phyloP scores from a whole-genome alignment of 2,797 vertebrate species.

The Tamandua tetradactyla region DNA sequence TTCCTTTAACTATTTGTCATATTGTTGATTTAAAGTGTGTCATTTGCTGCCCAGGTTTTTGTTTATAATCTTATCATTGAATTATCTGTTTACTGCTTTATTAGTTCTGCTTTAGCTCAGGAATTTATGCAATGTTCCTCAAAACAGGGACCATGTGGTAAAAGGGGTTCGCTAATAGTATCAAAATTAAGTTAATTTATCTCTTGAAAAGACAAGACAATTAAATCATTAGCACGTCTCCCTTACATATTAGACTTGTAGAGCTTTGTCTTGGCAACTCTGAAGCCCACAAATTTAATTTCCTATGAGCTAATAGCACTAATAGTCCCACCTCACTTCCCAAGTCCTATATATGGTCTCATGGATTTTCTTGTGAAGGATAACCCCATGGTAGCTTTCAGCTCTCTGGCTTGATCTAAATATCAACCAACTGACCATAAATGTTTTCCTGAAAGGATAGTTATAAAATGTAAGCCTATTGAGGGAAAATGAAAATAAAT shows the following conservation, averaged over 20 bases:
- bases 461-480: slow-evolving; percentile 5
- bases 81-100: slow-evolving; percentile 25
- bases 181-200: slow-evolving; percentile 5
- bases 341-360: background rate
- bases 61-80: background rate
- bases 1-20: background rate
- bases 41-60: slow-evolving; percentile 12
- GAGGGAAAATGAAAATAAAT: background rate
- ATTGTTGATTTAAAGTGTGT: slow-evolving; percentile 21
- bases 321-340: background rate
- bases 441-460: background rate
- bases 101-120: slow-evolving; percentile 25
- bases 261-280: background rate
- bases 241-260: background rate
- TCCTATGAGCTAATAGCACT: background rate
- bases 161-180: background rate
- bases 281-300: background rate
- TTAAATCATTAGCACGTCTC: background rate
- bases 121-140: background rate
- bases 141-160: background rate
- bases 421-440: background rate
- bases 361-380: background rate
- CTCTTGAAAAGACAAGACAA: slow-evolving; percentile 1
- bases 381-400: background rate
- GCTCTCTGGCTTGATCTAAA: slow-evolving; percentile 25